phyloP scores from a whole-genome alignment of 92 coral and sea anemone species.

The Diadumene lineata region DNA sequence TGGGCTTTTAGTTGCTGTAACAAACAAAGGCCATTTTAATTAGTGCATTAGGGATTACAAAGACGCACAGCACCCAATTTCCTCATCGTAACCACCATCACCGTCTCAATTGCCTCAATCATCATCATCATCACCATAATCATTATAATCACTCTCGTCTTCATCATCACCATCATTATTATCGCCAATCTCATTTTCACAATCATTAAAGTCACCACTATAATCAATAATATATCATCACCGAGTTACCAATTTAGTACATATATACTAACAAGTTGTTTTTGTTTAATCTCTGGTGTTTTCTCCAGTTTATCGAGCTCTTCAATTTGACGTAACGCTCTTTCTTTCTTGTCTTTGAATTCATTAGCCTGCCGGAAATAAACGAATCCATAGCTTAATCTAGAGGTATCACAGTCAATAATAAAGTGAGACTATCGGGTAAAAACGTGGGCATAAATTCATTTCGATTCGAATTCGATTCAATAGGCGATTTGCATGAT shows the following conservation, averaged over 20 bases:
- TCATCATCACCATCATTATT: background rate
- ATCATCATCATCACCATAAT: background rate
- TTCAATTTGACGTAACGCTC: slow-evolving; percentile 70
- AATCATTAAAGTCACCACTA: background rate
- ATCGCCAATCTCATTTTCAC: background rate
- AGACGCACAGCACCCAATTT: no score
- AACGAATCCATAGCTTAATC: background rate
- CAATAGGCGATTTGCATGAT: no score
- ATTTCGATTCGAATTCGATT: no score
- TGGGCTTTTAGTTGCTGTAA: slow-evolving; percentile 62
- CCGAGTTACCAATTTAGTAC: no score
- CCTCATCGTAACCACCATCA: no score
- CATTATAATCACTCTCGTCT: background rate
- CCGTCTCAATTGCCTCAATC: background rate
- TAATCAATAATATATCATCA: background rate
- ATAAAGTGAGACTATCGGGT: no score
- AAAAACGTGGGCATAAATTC: no score
- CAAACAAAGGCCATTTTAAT: background rate
- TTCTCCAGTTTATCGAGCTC: slow-evolving; percentile 76
- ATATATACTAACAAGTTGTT: slow-evolving; percentile 57
- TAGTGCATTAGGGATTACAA: background rate
- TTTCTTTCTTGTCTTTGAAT: slow-evolving; percentile 83
- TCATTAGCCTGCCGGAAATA: slow-evolving; percentile 65
- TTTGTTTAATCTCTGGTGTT: slow-evolving; percentile 70
- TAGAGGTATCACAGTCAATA: no score